These are phyloP conservation scores for Tachystola acroxantha DNA, from an alignment of 2,888 invertebrate genomes.

Conservation along the genomic window DNA sequence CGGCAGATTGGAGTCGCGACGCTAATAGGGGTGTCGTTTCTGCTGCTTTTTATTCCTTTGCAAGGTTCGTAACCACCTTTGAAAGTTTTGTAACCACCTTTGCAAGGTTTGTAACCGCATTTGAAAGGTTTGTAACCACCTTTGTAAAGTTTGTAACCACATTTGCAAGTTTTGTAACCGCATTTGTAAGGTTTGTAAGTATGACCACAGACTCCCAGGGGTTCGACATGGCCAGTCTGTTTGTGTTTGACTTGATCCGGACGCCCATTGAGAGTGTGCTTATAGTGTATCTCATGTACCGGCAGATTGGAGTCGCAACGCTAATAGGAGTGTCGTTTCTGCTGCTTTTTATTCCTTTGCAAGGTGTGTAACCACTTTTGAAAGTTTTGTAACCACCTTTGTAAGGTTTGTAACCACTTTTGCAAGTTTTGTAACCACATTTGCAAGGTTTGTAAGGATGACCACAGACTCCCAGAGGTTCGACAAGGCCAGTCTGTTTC, in stretches of 20 bases:
- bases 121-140: too few relatives aligned
- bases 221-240: conserved; percentile 89
- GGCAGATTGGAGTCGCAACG: conserved; percentile 76
- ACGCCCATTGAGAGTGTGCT: conserved; percentile 88
- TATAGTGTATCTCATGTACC: conserved; percentile 86
- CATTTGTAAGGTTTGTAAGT: too few relatives aligned
- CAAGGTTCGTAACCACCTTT: conserved; percentile 70
- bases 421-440: too few relatives aligned
- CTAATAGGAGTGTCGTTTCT: conserved; percentile 79
- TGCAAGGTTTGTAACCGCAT: too few relatives aligned
- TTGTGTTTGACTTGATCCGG: conserved; percentile 89
- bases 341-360: conserved; percentile 79
- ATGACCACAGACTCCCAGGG: conserved; percentile 92
- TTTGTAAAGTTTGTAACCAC: too few relatives aligned
- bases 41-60: conserved; percentile 79
- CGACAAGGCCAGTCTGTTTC: conserved; percentile 87
- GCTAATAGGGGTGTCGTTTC: conserved; percentile 77
- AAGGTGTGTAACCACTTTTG: conserved; percentile 65
- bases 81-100: too few relatives aligned
- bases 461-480: conserved; percentile 94
- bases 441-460: too few relatives aligned
- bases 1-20: conserved; percentile 76
- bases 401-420: too few relatives aligned
- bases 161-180: too few relatives aligned
- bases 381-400: too few relatives aligned